Percentiles rank a stretch among this genome's conserved stretches.
phyloP scores from a whole-genome alignment of 2,113 vertebrate species.

The Pardalotus punctatus region DNA sequence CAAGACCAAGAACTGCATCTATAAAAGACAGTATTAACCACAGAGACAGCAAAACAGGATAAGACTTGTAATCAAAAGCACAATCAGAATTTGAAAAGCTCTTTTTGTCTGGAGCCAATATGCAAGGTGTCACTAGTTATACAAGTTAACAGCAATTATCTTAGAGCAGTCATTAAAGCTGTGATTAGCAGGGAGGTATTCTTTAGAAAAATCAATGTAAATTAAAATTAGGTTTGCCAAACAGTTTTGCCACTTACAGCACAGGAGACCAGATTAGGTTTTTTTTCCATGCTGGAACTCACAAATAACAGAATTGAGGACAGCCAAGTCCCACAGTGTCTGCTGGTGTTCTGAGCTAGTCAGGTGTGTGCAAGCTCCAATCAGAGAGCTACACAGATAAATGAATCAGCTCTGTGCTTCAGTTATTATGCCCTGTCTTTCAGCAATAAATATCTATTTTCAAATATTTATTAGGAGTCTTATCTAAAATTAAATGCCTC shows the following conservation, averaged over 20 bases:
- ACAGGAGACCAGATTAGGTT: background rate
- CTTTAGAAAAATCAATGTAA: conserved; percentile 44
- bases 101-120: background rate
- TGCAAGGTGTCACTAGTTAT: conserved; percentile 7
- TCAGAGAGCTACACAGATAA: background rate
- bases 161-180: conserved; percentile 34
- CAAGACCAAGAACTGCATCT: background rate
- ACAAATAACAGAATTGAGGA: background rate
- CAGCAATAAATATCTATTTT: conserved; percentile 21
- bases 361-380: background rate
- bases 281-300: background rate
- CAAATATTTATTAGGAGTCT: background rate
- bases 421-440: background rate
- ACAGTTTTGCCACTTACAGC: background rate
- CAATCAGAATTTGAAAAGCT: background rate
- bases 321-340: background rate
- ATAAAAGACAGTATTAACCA: background rate
- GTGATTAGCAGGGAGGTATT: conserved; percentile 13
- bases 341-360: background rate
- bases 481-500: background rate
- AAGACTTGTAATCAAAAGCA: conserved; percentile 20
- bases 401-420: background rate
- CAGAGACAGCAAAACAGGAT: background rate
- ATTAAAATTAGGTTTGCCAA: conserved; percentile 32
- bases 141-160: conserved; percentile 51